These are phyloP conservation scores for Amphiprion ocellaris DNA, from an alignment of 2,113 vertebrate genomes.

Conservation along the genomic window DNA sequence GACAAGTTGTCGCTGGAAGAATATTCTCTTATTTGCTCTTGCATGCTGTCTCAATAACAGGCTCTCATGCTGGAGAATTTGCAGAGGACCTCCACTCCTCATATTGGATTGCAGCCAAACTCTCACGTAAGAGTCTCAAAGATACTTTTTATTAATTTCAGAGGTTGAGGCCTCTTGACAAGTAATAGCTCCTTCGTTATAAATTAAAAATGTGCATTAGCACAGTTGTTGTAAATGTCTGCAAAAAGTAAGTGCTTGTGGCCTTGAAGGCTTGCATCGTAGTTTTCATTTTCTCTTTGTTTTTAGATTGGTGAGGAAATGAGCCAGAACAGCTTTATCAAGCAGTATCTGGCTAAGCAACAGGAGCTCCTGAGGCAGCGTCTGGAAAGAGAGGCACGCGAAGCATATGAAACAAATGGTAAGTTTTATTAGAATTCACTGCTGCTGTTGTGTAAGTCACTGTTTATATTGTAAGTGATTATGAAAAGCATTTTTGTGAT, in stretches of 20 bases:
- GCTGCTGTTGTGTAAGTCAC: neutral
- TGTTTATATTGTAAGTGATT: neutral
- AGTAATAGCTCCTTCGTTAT: neutral
- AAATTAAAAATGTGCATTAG: neutral
- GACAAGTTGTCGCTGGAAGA: neutral
- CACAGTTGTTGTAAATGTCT: neutral
- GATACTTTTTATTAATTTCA: conserved; percentile 6
- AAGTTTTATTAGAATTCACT: conserved; percentile 34
- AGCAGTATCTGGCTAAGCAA: conserved; percentile 95
- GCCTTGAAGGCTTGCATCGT: conserved; percentile 1
- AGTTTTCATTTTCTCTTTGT: conserved; percentile 37
- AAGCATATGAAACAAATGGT: conserved; percentile 90
- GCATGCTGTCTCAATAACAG: conserved; percentile 76
- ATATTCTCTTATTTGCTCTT: neutral
- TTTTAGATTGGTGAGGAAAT: conserved; percentile 94
- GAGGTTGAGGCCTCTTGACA: neutral
- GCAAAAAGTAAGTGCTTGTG: neutral
- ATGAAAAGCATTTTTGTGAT: neutral
- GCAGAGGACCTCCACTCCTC: conserved; percentile 91
- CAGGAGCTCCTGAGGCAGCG: conserved; percentile 92
- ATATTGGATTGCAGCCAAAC: conserved; percentile 93
- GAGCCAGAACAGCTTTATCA: conserved; percentile 96
- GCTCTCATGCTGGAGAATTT: conserved; percentile 95
- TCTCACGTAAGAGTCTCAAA: conserved; percentile 86
- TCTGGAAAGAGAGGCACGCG: conserved; percentile 90